Evolutionary conservation across 1,140 invertebrate species (phyloP).

Genomic region (Drosophila fuyamai): DNA sequence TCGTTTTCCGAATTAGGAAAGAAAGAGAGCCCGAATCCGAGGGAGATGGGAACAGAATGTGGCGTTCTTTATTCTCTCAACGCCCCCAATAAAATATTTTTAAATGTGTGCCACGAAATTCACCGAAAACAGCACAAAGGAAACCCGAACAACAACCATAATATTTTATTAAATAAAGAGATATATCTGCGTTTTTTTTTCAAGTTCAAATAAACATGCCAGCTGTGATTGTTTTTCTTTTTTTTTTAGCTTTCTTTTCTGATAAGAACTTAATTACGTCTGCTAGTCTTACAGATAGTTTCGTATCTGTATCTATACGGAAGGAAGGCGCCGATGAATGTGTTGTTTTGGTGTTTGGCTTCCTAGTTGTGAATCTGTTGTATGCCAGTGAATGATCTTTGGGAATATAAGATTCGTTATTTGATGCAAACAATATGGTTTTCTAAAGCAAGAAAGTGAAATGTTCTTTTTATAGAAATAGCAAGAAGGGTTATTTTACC

Average conservation of each 20-base stretch:
- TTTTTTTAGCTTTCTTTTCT: not conserved
- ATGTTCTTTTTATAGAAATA: too few species aligned
- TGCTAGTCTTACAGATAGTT: slow-evolving; percentile 24
- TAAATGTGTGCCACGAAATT: slow-evolving; percentile 57
- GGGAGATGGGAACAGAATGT: slow-evolving; percentile 13
- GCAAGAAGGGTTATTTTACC: too few species aligned
- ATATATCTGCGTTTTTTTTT: slow-evolving; percentile 10
- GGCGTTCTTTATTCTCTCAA: slow-evolving; percentile 20
- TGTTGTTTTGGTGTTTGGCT: slow-evolving; percentile 16
- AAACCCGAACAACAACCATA: slow-evolving; percentile 7
- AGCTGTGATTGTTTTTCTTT: slow-evolving; percentile 15
- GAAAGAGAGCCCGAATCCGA: slow-evolving; percentile 11
- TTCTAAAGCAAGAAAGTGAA: too few species aligned
- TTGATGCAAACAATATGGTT: too few species aligned
- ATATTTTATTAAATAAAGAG: slow-evolving; percentile 30
- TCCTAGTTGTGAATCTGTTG: slow-evolving; percentile 15
- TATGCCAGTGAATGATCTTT: slow-evolving; percentile 4
- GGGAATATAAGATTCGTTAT: not conserved
- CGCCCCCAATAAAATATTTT: slow-evolving; percentile 44
- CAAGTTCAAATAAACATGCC: slow-evolving; percentile 24
- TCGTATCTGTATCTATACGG: slow-evolving; percentile 27
- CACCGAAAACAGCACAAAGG: slow-evolving; percentile 14
- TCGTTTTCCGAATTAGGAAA: slow-evolving; percentile 20
- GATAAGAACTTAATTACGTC: slow-evolving; percentile 34
- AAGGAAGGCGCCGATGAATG: slow-evolving; percentile 6